Conservation (phyloP, 64 coral and sea anemone genomes). For the Montipora capricornis region DNA sequence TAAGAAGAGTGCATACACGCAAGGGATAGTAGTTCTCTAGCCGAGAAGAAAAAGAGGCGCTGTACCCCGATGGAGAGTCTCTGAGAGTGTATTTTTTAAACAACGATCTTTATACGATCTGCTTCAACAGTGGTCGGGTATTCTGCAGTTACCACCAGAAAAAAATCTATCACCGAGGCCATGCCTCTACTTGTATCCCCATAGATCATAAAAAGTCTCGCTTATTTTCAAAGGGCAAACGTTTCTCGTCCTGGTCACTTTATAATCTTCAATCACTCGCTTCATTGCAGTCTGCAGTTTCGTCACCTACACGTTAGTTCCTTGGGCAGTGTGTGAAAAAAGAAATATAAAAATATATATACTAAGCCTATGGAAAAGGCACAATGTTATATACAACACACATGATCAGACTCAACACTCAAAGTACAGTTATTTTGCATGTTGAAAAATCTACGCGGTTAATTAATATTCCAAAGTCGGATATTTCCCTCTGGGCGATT, state of each 20-base stretch:
- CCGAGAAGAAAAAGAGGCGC: too few relatives aligned
- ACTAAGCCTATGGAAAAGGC: neutral
- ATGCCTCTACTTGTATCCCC: too few relatives aligned
- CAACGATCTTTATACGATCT: too few relatives aligned
- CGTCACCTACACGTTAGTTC: neutral
- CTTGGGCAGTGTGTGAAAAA: neutral
- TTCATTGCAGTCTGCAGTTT: neutral
- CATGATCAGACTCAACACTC: neutral
- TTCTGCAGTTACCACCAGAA: too few relatives aligned
- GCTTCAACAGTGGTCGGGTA: too few relatives aligned
- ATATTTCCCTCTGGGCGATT: slow-evolving; percentile 24
- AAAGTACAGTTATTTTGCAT: neutral
- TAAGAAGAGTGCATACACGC: too few relatives aligned
- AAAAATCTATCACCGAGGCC: too few relatives aligned
- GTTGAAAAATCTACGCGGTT: neutral
- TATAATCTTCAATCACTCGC: neutral
- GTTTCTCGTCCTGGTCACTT: neutral
- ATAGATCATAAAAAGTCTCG: too few relatives aligned
- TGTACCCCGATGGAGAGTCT: too few relatives aligned
- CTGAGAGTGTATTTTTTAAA: too few relatives aligned
- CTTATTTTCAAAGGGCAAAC: too few relatives aligned
- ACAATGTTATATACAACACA: neutral
- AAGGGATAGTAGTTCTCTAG: too few relatives aligned
- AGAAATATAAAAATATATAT: neutral
- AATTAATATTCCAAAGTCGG: slow-evolving; percentile 24